Base-by-base conservation (phyloP, 2,113 vertebrate species). In the Psettodes erumei region DNA sequence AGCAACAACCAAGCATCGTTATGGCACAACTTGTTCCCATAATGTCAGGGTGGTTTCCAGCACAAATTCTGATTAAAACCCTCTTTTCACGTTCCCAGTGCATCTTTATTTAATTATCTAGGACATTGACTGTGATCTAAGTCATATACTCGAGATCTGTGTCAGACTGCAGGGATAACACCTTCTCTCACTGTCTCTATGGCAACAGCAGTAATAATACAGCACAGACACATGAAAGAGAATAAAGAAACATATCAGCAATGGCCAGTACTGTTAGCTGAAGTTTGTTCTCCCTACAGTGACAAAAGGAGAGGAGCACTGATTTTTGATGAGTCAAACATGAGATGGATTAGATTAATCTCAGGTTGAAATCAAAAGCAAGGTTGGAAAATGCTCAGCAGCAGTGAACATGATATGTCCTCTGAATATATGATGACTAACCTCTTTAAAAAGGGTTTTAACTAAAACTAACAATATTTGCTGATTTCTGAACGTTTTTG, bases 181-280 rank as follows among this genome's bases (percentile, higher is more conserved):
- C 54, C 77, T 71, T 82, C 61, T 67, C 32, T 83, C n/a, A 59
- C 71, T 0, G 59, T 93, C 77, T 72, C 87, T 71, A 86, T 90
- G 85, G 88, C 81, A 91, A 91, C 89, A 79, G 75, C 66, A 70
- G 70, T 68, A 79, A 83, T 87, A 84, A 89, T 77, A 77, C 71
- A 76, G 61, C 75, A 77, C 67, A 60, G 35, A 35, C 28, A 82
- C 75, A 89, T 87, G 68, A 91, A 80, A 85, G 48, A 58, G 76
- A 86, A 86, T 81, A 71, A 82, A 76, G 75, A 83, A 83, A 62
- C 71, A 84, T 62, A 84, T 72, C 66, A 68, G 71, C 51, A 23
- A 56, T 69, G 48, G 38, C 35, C 60, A 18, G 64, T 65, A 11
- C 30, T 55, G 32, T 77, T 62, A 58, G n/a, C 59, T 30, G 55